Percentiles rank a stretch among this genome's conserved stretches.
These are phyloP conservation scores for Scatophagus argus DNA, from an alignment of 2,113 vertebrate species.

Conservation along the genomic window DNA sequence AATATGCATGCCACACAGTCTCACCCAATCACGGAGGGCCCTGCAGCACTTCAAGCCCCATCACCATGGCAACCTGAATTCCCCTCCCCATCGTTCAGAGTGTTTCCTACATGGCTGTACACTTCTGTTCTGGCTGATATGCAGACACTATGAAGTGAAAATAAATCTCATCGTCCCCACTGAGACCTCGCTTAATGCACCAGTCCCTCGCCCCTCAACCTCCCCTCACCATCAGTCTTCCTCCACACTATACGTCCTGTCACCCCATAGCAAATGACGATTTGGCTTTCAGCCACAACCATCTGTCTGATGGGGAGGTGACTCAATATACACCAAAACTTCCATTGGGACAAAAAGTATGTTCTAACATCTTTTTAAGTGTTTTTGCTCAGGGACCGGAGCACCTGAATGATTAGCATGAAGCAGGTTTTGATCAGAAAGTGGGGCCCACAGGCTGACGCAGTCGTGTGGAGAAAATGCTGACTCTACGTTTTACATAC, in stretches of 20 bases:
- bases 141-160: constrained; percentile 29
- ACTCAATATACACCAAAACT: not conserved
- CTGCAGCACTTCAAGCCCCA: constrained; percentile 28
- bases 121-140: constrained; percentile 14
- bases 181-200: not conserved
- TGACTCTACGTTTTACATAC: constrained; percentile 8
- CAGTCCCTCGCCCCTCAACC: not conserved
- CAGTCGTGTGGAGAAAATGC: constrained; percentile 11
- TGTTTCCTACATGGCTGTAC: constrained; percentile 20
- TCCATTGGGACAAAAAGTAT: not conserved
- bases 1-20: constrained; percentile 53
- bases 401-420: not conserved
- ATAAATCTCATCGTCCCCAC: constrained; percentile 2
- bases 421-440: not conserved
- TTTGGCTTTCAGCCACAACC: constrained; percentile 37
- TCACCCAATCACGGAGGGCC: constrained; percentile 46
- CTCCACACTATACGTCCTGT: not conserved
- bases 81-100: constrained; percentile 28
- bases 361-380: not conserved
- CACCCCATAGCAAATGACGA: constrained; percentile 14
- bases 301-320: constrained; percentile 30
- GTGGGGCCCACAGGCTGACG: not conserved
- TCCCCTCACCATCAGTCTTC: not conserved
- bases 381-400: not conserved
- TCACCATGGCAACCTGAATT: constrained; percentile 74